Conservation (phyloP, 2,888 invertebrate genomes). For the Hedya salicella region DNA sequence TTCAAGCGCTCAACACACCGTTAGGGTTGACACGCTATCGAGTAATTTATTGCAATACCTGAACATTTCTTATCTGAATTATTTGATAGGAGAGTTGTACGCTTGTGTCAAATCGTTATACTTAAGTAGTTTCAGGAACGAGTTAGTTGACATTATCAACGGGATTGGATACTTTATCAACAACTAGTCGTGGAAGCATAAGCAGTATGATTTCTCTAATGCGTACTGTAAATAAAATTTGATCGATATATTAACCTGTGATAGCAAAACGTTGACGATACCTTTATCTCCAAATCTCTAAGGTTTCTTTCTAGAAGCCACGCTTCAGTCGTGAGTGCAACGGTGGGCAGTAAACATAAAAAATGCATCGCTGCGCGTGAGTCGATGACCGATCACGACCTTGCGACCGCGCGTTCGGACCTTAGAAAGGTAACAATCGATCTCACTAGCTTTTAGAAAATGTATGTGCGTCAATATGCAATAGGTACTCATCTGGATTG, state of each 20-base stretch:
- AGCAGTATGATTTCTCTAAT: background rate
- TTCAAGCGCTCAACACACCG: constrained; percentile 32
- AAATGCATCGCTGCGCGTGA: constrained; percentile 27
- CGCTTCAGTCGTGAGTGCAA: constrained; percentile 15
- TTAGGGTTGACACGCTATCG: constrained; percentile 35
- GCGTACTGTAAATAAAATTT: background rate
- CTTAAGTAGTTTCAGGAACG: constrained; percentile 4
- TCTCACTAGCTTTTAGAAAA: constrained; percentile 24
- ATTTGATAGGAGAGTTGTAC: constrained; percentile 22
- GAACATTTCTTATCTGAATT: constrained; percentile 27
- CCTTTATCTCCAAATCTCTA: background rate
- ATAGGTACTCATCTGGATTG: background rate
- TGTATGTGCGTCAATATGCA: background rate
- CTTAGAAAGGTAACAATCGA: constrained; percentile 40
- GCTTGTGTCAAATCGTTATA: constrained; percentile 6
- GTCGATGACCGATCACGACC: constrained; percentile 39
- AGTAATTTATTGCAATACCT: constrained; percentile 32
- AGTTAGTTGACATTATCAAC: background rate
- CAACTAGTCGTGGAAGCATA: background rate
- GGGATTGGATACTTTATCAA: background rate
- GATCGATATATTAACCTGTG: background rate
- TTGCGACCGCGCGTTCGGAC: constrained; percentile 30
- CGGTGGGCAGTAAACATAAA: constrained; percentile 15
- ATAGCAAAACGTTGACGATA: background rate
- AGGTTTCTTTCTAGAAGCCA: background rate